Base-by-base conservation (phyloP, 2,888 invertebrate species). In the Erebia palarica region DNA sequence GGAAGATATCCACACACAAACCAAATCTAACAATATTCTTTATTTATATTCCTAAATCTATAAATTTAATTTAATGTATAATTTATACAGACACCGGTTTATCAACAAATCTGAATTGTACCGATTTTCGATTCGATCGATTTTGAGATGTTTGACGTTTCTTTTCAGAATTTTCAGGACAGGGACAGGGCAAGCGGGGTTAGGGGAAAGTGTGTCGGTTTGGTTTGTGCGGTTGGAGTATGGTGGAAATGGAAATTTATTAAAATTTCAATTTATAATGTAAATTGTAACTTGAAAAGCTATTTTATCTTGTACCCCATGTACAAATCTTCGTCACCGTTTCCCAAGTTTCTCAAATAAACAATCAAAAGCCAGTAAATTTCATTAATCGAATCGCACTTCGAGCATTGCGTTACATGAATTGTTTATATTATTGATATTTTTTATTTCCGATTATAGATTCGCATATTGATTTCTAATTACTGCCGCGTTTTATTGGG, bases 381-480 rank as follows among this genome's bases (percentile, higher is more conserved):
- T 68, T 66, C 61, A 57, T 63, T 65, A 68, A 42, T 73, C 60
- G 44, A 21, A 60, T 69, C 69, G 66, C 71, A 69, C 68, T 73
- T 65, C 66, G 27, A 71, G 65, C 74, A 78, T 78, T 84, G 83
- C 85, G 82, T 80, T 82, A 76, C 82, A 82, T 77, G 76, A 78
- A 76, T 82, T 87, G 85, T 86, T 85, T 83, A 80, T 84, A 83
- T 81, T 84, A 84, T 84, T 84, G 81, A 83, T 82, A 84, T 84
- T 84, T 82, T 81, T 76, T 78, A 81, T 81, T 81, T 76, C 74
- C 36, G 61, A 57, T 9, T 59, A 18, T 65, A 65, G 21, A 36
- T 27, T 47, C 61, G 60, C 18, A 69, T 72, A 69, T 73, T 63
- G 66, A 75, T 74, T 70, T 68, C 69, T 73, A 72, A 67, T 61